Base-by-base conservation (phyloP, 2,888 invertebrate species). In the Acrobasis consociella region DNA sequence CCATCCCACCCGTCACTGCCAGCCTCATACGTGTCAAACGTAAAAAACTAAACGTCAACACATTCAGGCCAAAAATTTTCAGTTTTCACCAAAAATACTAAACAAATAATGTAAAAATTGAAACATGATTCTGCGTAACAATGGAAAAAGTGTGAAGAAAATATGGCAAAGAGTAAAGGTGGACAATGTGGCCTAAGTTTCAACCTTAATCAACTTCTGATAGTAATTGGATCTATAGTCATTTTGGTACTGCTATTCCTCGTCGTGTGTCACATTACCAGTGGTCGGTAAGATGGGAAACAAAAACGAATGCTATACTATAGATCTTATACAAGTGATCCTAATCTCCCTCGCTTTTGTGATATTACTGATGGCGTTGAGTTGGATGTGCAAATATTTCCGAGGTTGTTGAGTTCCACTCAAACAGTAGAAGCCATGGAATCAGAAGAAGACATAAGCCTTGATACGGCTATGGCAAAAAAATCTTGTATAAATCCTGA, bases 301-400 rank as follows among this genome's bases (percentile, higher is more conserved):
- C n/a, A 67, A 61, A 38, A 49, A 1, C 1, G 16, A 62, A 0
- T 81, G 77, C 61, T 84, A 81, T 17, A 81, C 63, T 37, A 60
- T 88, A 0, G 87, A 88, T 46, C 17, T 86, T 0, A 53, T 86
- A 0, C 86, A 87, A 75, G 51, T 89, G 0, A 16, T 87, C 0
- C 60, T 87, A 0, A 82, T 87, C 0, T 82, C 86, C 0, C 81
- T 89, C 11, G 85, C 87, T 0, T 89, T 89, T 42, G 82, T 87
- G 0, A 82, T 83, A 0, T 62, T 89, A 0, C 74, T 88, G 0
- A 70, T 88, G 2, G 77, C 87, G 0, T 79, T 88, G 77, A 88
- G 80, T 38, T 89, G 86, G 84, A 84, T 89, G 83, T 88, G 86
- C 70, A 88, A 86, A 63, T 86, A 85, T 58, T 84, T 84, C 50